Base-by-base conservation (phyloP, 2,888 invertebrate species). In the Dynastes maya region DNA sequence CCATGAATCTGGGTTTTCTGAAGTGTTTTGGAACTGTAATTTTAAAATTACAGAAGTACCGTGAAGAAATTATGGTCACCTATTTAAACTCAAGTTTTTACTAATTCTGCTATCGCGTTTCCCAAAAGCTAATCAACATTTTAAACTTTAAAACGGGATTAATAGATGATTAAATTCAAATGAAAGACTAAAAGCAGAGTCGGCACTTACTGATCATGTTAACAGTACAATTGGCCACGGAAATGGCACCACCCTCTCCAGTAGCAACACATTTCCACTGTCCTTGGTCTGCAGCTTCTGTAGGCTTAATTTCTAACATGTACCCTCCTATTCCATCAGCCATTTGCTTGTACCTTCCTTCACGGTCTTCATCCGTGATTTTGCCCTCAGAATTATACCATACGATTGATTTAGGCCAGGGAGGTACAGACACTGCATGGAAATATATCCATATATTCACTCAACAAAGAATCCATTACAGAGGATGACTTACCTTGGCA, bases 181-280 rank as follows among this genome's bases (percentile, higher is more conserved):
- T 8, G 45, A 45, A 45, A 11, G 4, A 32, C 5, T 32, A 32
- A 32, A 37, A 0, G 9, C 9, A 11, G n/a, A 29, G n/a, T 16
- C 1, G 37, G 22, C 16, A 85, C 92, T 91, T 89, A 96, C 96
- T 95, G 84, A 94, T 93, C 94, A 96, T 95, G 81, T 92, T 90
- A 76, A 96, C 92, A 80, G 91, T 91, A 86, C 95, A 94, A 3
- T 94, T 92, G 37, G 95, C 92, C 80, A 96, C 94, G 79, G 95
- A 94, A 82, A 94, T 93, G 81, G 93, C 92, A 74, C 95, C 95
- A 63, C 94, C 94, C 13, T 91, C 89, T 86, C 94, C 96, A 16
- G 94, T 94, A 6, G 95, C 96, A 11, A 96, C 95, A 86, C 96
- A 96, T 87, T 96, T 96, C 96, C 96, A 96, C 87, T 96, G 95